phyloP scores from a whole-genome alignment of 2,113 vertebrate genomes.

The Lota lota region DNA sequence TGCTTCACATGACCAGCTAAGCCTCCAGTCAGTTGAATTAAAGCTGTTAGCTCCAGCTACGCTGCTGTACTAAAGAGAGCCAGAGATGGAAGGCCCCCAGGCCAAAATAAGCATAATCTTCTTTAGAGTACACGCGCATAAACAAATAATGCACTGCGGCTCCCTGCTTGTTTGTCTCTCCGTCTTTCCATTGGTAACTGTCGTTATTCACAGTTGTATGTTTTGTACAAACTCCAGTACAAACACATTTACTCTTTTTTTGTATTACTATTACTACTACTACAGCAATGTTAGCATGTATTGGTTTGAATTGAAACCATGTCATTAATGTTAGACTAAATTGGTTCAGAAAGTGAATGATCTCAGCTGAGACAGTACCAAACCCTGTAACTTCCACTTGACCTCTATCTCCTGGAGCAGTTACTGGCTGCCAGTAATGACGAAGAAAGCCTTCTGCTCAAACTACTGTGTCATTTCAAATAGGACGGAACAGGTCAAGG shows the following conservation, averaged over 20 bases:
- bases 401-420: conserved; percentile 7
- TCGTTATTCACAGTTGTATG: no score
- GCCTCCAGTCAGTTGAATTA: conserved; percentile 59
- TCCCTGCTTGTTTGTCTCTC: conserved; percentile 1
- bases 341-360: no score
- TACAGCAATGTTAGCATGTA: no score
- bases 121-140: conserved; percentile 27
- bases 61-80: conserved; percentile 42
- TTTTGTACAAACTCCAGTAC: no score
- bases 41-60: conserved; percentile 47
- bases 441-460: conserved; percentile 11
- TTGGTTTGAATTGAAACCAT: no score
- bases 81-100: conserved; percentile 30
- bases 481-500: conserved; percentile 35
- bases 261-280: no score
- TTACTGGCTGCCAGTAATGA: conserved; percentile 20
- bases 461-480: conserved; percentile 48
- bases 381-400: no score
- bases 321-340: no score
- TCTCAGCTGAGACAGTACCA: no score
- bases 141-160: conserved; percentile 9
- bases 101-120: conserved; percentile 42
- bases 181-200: not conserved
- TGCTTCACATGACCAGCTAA: conserved; percentile 56
- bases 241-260: no score